A percentile compares a stretch with the other conserved stretches of the same genome.
These are phyloP conservation scores for Apantesis nais DNA, from an alignment of 2,888 invertebrate species.

Conservation along the genomic window DNA sequence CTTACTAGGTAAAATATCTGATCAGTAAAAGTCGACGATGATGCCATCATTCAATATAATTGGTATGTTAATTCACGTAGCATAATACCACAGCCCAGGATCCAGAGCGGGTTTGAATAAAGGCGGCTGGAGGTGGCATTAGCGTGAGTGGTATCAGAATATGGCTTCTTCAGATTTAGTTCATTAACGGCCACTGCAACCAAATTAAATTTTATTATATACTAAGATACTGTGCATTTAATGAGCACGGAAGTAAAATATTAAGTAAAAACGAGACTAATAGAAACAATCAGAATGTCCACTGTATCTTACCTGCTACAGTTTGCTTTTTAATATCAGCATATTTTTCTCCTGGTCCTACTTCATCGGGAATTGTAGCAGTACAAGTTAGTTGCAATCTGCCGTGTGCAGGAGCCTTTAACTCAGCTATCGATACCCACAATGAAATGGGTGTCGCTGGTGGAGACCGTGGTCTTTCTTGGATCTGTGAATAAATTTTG, in stretches of 20 bases:
- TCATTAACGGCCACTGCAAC: constrained; percentile 79
- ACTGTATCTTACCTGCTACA: constrained; percentile 87
- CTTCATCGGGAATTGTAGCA: constrained; percentile 91
- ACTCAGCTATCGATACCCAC: constrained; percentile 90
- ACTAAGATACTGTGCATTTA: neutral
- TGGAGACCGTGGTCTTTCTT: constrained; percentile 69
- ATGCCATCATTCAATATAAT: constrained; percentile 47
- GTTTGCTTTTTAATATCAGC: constrained; percentile 91
- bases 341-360: constrained; percentile 89
- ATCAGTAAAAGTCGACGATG: constrained; percentile 41
- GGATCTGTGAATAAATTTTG: constrained; percentile 58
- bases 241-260: neutral
- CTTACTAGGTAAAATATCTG: constrained; percentile 46
- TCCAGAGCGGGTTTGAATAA: constrained; percentile 57
- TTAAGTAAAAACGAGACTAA: neutral
- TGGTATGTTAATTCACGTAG: constrained; percentile 55
- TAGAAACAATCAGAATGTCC: neutral
- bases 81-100: constrained; percentile 61
- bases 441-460: constrained; percentile 88
- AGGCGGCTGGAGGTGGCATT: constrained; percentile 60
- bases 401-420: constrained; percentile 89
- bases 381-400: constrained; percentile 90
- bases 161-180: constrained; percentile 74
- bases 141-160: constrained; percentile 68
- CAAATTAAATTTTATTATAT: neutral